Base-by-base conservation (phyloP, 2,888 invertebrate genomes). In the Seira ritae region DNA sequence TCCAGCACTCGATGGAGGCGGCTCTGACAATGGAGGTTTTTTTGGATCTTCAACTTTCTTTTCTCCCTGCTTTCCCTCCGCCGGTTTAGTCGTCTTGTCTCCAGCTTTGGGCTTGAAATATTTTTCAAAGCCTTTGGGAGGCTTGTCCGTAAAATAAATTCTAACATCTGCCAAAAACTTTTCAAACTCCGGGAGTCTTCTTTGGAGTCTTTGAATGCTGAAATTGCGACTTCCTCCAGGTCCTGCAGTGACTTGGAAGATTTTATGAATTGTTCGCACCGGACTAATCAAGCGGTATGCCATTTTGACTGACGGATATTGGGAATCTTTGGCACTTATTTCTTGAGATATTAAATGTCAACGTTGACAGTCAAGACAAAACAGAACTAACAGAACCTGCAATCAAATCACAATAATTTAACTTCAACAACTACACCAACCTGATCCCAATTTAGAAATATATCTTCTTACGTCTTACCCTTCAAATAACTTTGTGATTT, bases 111-210 rank as follows among this genome's bases (percentile, higher is more conserved):
- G 94, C 90, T 94, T 94, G 89, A 96, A 98, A 91, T 95, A 97
- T 90, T 98, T 97, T 90, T 97, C 98, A 91, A 98, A 98, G 0
- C 98, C 98, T 91, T 97, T 97, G 0, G 97, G 97, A 15, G 96
- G 95, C 89, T 95, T 95, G 89, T 95, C 94, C 6, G 86, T 68
- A 22, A 87, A 84, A 24, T 86, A 87, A 15, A 88, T 80, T 73
- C 84, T 80, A n/a, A 85, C 77, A 72, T 89, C 81, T 6, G 85
- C 84, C 1, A 89, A 70, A 24, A 87, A 85, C 60, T 78, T 83
- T 17, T 84, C 86, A 31, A 89, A 84, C 6, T 86, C 88, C 17
- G 86, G 87, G 72, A 81, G 85, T 65, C 79, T 80, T 60, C 76
- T 42, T 55, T 85, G 70, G 17, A 87, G 75, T 6, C 17, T 23